phyloP scores from a whole-genome alignment of 2,113 vertebrate genomes.

The Oxyura jamaicensis region DNA sequence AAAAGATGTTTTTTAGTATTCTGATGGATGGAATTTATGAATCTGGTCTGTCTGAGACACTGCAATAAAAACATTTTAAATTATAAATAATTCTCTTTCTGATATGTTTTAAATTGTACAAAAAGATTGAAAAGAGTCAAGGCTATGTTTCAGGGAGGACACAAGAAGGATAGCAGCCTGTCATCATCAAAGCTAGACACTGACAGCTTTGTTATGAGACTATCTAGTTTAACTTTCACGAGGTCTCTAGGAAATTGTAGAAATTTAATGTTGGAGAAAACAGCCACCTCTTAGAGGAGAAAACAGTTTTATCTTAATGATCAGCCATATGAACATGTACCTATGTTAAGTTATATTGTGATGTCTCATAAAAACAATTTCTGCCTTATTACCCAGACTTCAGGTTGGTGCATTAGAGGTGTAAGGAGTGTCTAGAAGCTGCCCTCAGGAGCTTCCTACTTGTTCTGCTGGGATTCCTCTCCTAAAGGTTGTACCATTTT shows the following conservation, averaged over 20 bases:
- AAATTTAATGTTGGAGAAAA: neutral
- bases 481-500: accelerated
- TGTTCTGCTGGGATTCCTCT: neutral
- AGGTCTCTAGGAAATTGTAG: neutral
- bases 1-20: neutral
- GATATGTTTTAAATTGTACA: neutral
- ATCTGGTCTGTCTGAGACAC: neutral
- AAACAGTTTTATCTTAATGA: neutral
- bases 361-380: neutral
- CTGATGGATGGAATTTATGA: neutral
- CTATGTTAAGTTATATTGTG: neutral
- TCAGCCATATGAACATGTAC: accelerated
- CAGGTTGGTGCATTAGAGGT: neutral
- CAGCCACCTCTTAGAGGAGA: neutral
- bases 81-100: neutral
- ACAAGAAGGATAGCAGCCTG: neutral
- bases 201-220: neutral
- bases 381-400: neutral
- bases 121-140: neutral
- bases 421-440: neutral
- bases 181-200: neutral
- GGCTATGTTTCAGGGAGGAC: neutral
- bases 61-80: neutral
- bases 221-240: neutral
- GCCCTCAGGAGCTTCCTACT: accelerated